Evolutionary conservation across 2,888 invertebrate genomes (phyloP), one percentile per base, ranked within the genome.

Genomic region (Ditylenchus weischeri): DNA sequence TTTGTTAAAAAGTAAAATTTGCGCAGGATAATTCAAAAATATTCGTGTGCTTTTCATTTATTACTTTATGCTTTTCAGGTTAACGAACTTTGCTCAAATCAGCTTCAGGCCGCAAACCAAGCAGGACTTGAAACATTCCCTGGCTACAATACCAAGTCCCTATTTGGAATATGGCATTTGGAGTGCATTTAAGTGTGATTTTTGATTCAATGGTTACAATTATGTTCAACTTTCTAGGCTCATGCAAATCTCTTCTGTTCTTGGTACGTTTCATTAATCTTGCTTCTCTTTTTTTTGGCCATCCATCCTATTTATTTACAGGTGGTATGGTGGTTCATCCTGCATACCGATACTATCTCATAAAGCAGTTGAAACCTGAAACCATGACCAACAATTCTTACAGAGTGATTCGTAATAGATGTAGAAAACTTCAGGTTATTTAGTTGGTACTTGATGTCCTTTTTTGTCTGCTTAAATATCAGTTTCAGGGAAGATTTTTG

Each of bases 281-380:
- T 43, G 43, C 43, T 15, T 43, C 43, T 13, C 11, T 8, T 8
- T 11, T 13, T 43, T 43, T 43, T 15, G 15, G 43, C 3, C 8
- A 43, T 8, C 1, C 1, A 13, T 43, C 1, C 15, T 10, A 43
- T 29, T 29, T 43, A 43, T 43, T 62, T 75, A 54, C 62, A 79
- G 79, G 79, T 3, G 81, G 81, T 35, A 61, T 72, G 6, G 60
- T 81, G 8, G 76, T 73, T 10, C 80, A 79, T 68, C 81, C 81
- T 6, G 62, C 78, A 59, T 81, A 81, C 57, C 73, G 80, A 19
- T 69, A 72, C 65, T 75, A 78, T 66, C 67, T 79, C 49, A 66
- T 71, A 10, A 71, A 71, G 58, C 71, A 69, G 49, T 38, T 78
- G 57, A 72, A 69, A 48, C 75, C 76, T 4, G 77, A 79, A 62